These are phyloP conservation scores for Laticauda colubrina DNA, from an alignment of 2,113 vertebrate species.

Conservation along the genomic window DNA sequence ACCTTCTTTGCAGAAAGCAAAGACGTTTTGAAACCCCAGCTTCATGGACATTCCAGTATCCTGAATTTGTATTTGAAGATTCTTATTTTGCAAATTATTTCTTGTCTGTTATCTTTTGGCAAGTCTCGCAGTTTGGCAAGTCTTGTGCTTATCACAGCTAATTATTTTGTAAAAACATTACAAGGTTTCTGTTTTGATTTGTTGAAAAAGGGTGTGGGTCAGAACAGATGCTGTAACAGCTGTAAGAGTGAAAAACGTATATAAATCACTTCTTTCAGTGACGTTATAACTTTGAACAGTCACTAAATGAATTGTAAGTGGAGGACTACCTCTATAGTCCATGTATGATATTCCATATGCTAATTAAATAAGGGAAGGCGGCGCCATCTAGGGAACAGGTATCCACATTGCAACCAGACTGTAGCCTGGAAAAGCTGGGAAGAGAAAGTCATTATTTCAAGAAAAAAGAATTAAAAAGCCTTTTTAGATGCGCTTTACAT, in stretches of 20 bases:
- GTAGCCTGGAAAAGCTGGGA: not conserved
- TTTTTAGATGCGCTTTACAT: not conserved
- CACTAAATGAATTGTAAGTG: not conserved
- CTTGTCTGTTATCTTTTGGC: too few relatives aligned
- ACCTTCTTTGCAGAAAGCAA: too few relatives aligned
- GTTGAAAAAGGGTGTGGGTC: too few relatives aligned
- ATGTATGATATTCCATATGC: not conserved
- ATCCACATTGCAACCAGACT: not conserved
- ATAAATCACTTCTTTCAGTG: not conserved
- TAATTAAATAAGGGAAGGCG: not conserved
- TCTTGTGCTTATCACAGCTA: too few relatives aligned
- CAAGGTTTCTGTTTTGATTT: too few relatives aligned
- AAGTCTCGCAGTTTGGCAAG: too few relatives aligned
- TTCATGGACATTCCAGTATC: too few relatives aligned
- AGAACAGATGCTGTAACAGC: not conserved
- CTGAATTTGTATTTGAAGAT: too few relatives aligned
- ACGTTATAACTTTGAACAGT: too few relatives aligned
- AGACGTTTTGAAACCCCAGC: too few relatives aligned
- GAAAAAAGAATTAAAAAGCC: not conserved
- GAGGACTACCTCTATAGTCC: not conserved
- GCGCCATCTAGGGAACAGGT: conserved; percentile 1
- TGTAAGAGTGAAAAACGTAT: fast-evolving
- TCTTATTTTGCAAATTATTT: too few relatives aligned
- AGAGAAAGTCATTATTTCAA: not conserved
- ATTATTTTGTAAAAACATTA: too few relatives aligned